Conservation (phyloP, 2,797 vertebrate species). For the Pipistrellus pipistrellus region DNA sequence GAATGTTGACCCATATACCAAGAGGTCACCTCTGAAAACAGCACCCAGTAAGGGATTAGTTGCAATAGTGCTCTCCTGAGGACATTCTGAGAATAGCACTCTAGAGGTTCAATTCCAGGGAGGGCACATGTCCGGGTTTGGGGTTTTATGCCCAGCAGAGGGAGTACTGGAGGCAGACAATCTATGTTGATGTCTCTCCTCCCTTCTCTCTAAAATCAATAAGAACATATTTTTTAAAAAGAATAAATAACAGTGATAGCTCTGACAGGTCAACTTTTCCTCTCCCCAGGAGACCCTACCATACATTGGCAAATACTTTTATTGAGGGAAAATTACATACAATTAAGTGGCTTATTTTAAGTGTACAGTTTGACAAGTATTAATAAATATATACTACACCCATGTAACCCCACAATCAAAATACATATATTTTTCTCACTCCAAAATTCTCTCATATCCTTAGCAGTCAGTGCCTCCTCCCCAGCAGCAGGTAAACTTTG, state of each 20-base stretch:
- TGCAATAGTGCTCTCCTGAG: too few species aligned
- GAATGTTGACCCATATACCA: too few species aligned
- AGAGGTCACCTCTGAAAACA: too few species aligned
- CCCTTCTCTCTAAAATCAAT: too few species aligned
- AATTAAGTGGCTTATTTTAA: slow-evolving; percentile 10
- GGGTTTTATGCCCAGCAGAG: too few species aligned
- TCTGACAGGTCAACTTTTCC: neutral
- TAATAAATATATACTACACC: neutral
- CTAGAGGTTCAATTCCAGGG: too few species aligned
- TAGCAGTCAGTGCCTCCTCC: neutral
- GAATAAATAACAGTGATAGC: neutral
- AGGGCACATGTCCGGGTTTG: too few species aligned
- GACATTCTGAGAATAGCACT: too few species aligned
- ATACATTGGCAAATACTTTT: neutral
- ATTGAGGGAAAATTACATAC: neutral
- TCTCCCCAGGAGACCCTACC: neutral
- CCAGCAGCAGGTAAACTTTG: neutral
- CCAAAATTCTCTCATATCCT: neutral
- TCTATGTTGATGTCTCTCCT: too few species aligned
- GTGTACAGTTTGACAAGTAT: neutral
- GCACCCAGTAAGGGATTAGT: too few species aligned
- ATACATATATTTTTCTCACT: slow-evolving; percentile 1
- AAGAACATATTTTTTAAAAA: neutral
- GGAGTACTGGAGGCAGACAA: too few species aligned
- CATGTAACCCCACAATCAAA: neutral